phyloP scores from a whole-genome alignment of 2,888 invertebrate genomes.

The Thera obeliscata region DNA sequence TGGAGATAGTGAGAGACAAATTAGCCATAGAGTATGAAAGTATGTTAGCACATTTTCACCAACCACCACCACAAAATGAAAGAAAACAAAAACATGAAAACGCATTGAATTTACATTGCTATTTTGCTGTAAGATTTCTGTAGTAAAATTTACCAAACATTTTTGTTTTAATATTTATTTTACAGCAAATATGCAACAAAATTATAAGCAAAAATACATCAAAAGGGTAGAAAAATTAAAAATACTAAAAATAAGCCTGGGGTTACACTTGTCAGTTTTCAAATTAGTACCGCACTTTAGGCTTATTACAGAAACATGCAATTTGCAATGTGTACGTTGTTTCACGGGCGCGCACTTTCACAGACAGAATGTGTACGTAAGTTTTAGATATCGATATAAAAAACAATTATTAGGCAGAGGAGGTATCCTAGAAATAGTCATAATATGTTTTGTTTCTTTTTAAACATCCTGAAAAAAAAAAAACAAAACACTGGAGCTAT shows the following conservation, averaged over 20 bases:
- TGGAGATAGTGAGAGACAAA: conserved; percentile 63
- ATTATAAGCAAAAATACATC: conserved; percentile 44
- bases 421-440: not conserved
- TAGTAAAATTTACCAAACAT: not conserved
- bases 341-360: conserved; percentile 25
- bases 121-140: conserved; percentile 36
- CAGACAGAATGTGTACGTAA: conserved; percentile 16
- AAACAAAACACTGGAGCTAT: not conserved
- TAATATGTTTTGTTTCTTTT: not conserved
- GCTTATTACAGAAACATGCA: conserved; percentile 35
- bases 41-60: conserved; percentile 85
- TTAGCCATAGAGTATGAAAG: conserved; percentile 83
- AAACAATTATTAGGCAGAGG: not conserved
- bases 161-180: conserved; percentile 13
- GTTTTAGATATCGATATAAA: conserved; percentile 5
- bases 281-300: conserved; percentile 41
- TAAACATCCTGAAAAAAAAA: not conserved
- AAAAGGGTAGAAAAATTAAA: conserved; percentile 46
- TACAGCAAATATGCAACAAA: conserved; percentile 33
- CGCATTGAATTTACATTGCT: conserved; percentile 13
- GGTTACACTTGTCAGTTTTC: conserved; percentile 48
- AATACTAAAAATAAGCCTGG: conserved; percentile 44
- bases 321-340: conserved; percentile 27
- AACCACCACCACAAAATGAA: conserved; percentile 78
- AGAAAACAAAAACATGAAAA: conserved; percentile 40